A percentile compares a stretch with the other conserved stretches of the same genome.
phyloP scores from a whole-genome alignment of 1,140 invertebrate species.

The Phocides pigmalion region DNA sequence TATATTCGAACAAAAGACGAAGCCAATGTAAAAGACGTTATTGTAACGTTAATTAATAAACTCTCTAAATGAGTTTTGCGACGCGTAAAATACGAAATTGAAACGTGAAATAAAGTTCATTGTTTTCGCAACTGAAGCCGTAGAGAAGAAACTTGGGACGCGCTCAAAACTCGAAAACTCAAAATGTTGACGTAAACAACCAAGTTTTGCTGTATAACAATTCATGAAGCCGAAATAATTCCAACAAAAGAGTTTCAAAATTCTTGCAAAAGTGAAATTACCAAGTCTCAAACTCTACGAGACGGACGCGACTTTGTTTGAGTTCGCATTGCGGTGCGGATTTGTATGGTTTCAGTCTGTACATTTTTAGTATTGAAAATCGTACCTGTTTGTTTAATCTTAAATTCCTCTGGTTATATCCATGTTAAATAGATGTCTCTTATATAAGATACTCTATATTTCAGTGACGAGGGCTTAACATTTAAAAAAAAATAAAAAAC shows the following conservation, averaged over 20 bases:
- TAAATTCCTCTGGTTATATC: too few species aligned
- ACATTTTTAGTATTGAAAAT: too few species aligned
- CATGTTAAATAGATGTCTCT: too few species aligned
- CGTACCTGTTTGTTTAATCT: too few species aligned
- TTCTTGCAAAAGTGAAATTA: neutral
- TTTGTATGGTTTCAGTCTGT: too few species aligned
- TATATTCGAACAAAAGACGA: neutral
- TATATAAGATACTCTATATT: too few species aligned
- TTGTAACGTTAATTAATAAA: slow-evolving; percentile 27
- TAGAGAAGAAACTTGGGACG: neutral
- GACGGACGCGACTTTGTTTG: neutral
- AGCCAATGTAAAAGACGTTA: neutral
- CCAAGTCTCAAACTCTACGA: neutral
- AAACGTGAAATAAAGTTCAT: slow-evolving; percentile 10
- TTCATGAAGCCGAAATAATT: slow-evolving; percentile 5
- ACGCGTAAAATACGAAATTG: slow-evolving; percentile 6
- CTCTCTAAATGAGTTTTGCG: neutral
- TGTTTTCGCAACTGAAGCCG: slow-evolving; percentile 19
- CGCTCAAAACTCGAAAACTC: neutral
- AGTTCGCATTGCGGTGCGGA: neutral
- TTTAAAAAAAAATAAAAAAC: too few species aligned
- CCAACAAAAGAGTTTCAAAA: slow-evolving; percentile 20
- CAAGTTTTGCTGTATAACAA: slow-evolving; percentile 2
- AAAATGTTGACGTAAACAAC: slow-evolving; percentile 17
- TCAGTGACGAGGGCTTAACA: too few species aligned